Percentiles rank a stretch among this genome's conserved stretches.
These are phyloP conservation scores for Carassius carassius DNA, from an alignment of 2,113 vertebrate species.

Conservation along the genomic window DNA sequence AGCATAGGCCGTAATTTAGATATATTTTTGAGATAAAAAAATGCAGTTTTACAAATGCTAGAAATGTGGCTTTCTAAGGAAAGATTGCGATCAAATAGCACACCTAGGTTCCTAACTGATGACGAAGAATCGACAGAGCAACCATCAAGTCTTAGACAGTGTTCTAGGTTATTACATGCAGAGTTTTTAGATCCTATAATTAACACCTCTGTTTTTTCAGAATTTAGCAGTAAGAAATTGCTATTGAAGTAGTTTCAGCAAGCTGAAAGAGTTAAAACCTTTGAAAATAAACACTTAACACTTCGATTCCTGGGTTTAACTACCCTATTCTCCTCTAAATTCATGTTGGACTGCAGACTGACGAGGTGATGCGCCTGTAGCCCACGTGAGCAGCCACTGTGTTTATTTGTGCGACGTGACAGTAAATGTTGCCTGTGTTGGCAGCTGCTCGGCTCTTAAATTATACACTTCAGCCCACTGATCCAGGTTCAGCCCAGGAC, in stretches of 20 bases:
- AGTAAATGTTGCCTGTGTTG: slow-evolving; percentile 62
- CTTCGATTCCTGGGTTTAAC: slow-evolving; percentile 16
- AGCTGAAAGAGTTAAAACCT: not conserved
- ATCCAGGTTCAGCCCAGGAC: slow-evolving; percentile 45
- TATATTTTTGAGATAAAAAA: no score
- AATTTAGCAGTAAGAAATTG: no score
- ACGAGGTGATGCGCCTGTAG: not conserved
- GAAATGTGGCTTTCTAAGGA: no score
- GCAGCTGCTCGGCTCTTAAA: slow-evolving; percentile 58
- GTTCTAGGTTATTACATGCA: no score
- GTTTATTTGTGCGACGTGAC: slow-evolving; percentile 67
- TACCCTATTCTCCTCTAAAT: not conserved
- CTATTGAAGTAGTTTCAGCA: not conserved
- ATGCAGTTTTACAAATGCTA: no score
- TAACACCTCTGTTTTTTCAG: no score
- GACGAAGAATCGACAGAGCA: no score
- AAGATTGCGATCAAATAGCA: no score
- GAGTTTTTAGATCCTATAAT: no score
- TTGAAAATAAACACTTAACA: not conserved
- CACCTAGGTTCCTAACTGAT: no score
- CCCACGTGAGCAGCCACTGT: slow-evolving; percentile 64
- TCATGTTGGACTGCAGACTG: slow-evolving; percentile 11
- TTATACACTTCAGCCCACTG: slow-evolving; percentile 60
- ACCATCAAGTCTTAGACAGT: no score
- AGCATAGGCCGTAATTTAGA: no score